Base-by-base conservation (phyloP, 1,140 invertebrate species). In the Calliopsis andreniformis region DNA sequence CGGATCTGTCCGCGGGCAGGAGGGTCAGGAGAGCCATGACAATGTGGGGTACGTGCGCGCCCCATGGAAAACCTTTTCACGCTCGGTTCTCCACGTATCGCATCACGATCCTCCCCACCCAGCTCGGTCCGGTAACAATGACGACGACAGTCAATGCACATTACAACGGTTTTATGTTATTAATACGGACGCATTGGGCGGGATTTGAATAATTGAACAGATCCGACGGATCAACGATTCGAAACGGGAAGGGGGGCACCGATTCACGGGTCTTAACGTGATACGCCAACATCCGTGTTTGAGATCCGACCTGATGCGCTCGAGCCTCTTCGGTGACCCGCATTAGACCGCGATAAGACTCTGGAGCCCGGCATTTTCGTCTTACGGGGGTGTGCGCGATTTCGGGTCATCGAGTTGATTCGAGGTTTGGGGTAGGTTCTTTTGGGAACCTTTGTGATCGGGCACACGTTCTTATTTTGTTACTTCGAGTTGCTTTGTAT, bases 161-260 rank as follows among this genome's bases (percentile, higher is more conserved):
- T 90, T 90, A 90, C 87, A 89, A 89, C 89, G 87, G 88, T 88
- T 87, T 89, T 89, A 89, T 84, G 85, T 87, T 88, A 88, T 90
- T 90, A 89, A 86, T 81, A 78, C 81, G 79, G 82, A 87, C 84
- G 69, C 83, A 69, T 84, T 81, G 78, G 80, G 66, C 72, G 55
- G 67, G 80, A 89, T 88, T 88, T 90, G 79, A 88, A 90, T 90
- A 88, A 89, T 89, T 87, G 84, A 87, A 81, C 62, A 80, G 85
- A 84, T 81, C 73, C 55, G 61, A 35, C 72, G 68, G 79, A 83
- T 78, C 64, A 61, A 25, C 73, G 66, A 42, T 69, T 42, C 30
- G 4, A 12, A 16, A 1, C 25, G 47, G 14, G 30, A 6, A 10
- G 39, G 8, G 25, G 7, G 16, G 7, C 20, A 14, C 56, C 56